Evolutionary conservation across 2,888 invertebrate species (phyloP), one percentile per base, ranked within the genome.

Genomic region (Nemapogon koenigi): DNA sequence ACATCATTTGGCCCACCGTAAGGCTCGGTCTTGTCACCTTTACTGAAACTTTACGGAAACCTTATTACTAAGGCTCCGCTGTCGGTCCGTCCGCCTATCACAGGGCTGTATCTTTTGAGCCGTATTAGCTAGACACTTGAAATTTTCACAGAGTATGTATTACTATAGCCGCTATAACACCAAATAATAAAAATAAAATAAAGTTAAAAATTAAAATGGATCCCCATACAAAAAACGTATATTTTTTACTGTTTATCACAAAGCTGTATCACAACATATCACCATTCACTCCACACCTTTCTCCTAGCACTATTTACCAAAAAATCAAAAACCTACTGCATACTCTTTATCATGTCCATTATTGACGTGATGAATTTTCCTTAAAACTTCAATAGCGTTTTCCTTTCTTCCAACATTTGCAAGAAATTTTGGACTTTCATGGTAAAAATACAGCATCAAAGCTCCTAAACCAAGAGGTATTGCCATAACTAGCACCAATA

Each of bases 391-490:
- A 10, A 89, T 53, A 0, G 89, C 88, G 43, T 88, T 83, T 0
- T 81, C 72, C 33, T 76, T 80, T 25, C 79, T 72, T 2, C 88
- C 86, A 19, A 83, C 81, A 29, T 85, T 82, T 60, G 87, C 83
- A 3, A 90, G 66, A 56, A 88, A 90, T 60, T 89, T 90, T 3
- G 90, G 90, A 53, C 89, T 90, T 59, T 91, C 90, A 7, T 85
- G 82, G 49, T 82, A 81, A 47, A 82, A 76, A 46, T 81, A 72
- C 14, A 86, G 65, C 28, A 82, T 65, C 25, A 83, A 45, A 0
- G 83, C 83, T 7, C 87, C 82, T 1, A 85, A 42, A 0, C 89
- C 60, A 31, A 85, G 78, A 0, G 90, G 88, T 2, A 88, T 38
- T 1, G 85, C 70, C 60, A 81, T 75, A 11, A 83, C 44, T 8